phyloP scores from a whole-genome alignment of 64 coral and sea anemone genomes.

The Pocillopora damicornis region DNA sequence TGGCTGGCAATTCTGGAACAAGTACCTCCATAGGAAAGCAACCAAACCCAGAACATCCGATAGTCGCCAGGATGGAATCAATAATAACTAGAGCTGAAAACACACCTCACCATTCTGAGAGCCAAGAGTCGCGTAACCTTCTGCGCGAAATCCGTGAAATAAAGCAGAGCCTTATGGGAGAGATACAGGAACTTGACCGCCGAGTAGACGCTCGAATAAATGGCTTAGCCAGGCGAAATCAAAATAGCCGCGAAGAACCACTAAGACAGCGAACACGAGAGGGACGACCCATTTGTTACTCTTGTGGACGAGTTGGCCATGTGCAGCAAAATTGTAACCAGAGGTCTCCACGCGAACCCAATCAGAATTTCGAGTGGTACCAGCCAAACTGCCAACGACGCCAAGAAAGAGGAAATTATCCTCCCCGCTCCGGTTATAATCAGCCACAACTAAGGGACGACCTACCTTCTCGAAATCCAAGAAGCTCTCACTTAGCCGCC shows the following conservation, averaged over 20 bases:
- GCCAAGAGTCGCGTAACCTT: neutral
- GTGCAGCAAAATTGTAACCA: neutral
- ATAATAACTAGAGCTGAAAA: neutral
- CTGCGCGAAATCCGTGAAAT: neutral
- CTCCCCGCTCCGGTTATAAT: neutral
- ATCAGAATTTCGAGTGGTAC: neutral
- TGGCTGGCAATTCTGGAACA: neutral
- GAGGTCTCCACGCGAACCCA: neutral
- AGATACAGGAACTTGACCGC: neutral
- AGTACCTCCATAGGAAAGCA: neutral
- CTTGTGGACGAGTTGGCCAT: neutral
- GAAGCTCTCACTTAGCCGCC: neutral
- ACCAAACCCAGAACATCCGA: neutral
- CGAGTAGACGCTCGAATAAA: neutral
- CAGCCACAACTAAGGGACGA: neutral
- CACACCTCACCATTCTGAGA: neutral
- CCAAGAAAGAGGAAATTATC: neutral
- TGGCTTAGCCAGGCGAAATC: neutral
- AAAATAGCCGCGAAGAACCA: neutral
- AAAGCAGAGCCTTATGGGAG: neutral
- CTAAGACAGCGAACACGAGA: neutral
- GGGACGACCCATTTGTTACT: neutral
- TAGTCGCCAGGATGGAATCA: neutral
- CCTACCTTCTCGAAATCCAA: neutral
- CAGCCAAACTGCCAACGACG: neutral